phyloP scores from a whole-genome alignment of 53 echinoderm and acorn worm species.

The Holothuria leucospilota region DNA sequence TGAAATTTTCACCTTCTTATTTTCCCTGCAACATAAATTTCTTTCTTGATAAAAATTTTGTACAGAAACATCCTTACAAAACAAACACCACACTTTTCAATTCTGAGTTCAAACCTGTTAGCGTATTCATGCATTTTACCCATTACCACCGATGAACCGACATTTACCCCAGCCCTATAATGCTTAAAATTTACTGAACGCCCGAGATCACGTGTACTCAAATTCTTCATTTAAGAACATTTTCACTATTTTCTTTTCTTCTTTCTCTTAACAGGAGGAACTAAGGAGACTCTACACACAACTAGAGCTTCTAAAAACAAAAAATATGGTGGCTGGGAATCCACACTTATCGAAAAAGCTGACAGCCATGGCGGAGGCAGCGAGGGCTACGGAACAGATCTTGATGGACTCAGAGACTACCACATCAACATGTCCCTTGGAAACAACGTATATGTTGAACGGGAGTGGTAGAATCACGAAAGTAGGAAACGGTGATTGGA shows the following conservation, averaged over 20 bases:
- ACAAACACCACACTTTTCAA: no score
- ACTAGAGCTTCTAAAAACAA: slow-evolving; percentile 87
- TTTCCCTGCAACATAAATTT: no score
- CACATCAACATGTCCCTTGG: slow-evolving; percentile 22
- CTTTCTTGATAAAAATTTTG: no score
- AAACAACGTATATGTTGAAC: slow-evolving; percentile 46
- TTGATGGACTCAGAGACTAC: slow-evolving; percentile 70
- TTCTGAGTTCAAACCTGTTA: no score
- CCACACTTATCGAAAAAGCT: slow-evolving; percentile 91
- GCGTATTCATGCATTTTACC: no score
- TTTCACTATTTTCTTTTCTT: neutral
- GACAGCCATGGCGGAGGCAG: slow-evolving; percentile 95
- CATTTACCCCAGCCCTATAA: no score
- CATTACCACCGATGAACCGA: no score
- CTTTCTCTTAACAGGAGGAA: slow-evolving; percentile 72
- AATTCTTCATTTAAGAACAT: neutral
- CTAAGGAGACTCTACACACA: slow-evolving; percentile 92
- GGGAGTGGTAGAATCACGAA: slow-evolving; percentile 42
- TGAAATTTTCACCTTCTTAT: no score
- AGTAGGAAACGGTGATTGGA: slow-evolving; percentile 48
- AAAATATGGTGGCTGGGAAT: slow-evolving; percentile 95
- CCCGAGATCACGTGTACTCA: no score
- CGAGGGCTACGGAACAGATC: slow-evolving; percentile 87
- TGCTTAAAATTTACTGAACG: no score
- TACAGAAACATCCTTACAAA: no score